These are phyloP conservation scores for Laupala kohalensis DNA, from an alignment of 1,140 invertebrate genomes.

Conservation along the genomic window DNA sequence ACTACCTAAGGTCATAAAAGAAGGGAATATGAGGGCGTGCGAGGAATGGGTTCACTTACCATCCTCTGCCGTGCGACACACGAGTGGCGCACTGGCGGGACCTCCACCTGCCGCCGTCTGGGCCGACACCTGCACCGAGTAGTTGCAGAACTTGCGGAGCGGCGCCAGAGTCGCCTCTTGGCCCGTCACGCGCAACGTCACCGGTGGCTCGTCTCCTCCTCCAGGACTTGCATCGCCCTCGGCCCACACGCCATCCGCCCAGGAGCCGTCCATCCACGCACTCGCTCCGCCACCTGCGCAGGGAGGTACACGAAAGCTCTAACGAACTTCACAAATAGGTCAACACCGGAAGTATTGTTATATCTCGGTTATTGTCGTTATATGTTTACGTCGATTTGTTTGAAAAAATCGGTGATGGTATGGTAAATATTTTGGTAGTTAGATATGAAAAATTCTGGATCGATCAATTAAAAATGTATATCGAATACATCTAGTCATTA, in stretches of 20 bases:
- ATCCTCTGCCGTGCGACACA: slow-evolving; percentile 33
- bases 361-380: no score
- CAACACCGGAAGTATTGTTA: no score
- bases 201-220: background rate
- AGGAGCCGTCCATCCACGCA: background rate
- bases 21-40: no score
- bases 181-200: background rate
- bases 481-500: no score
- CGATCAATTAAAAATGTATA: no score
- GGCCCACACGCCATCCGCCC: background rate
- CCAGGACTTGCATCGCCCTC: no score
- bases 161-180: background rate
- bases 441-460: no score
- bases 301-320: background rate
- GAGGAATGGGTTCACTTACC: slow-evolving; percentile 19
- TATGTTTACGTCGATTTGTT: no score
- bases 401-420: no score
- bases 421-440: no score
- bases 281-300: background rate
- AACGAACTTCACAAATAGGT: no score
- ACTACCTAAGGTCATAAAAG: no score
- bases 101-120: slow-evolving; percentile 38
- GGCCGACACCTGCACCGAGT: slow-evolving; percentile 36
- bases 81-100: slow-evolving; percentile 29
- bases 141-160: slow-evolving; percentile 24